phyloP scores from a whole-genome alignment of 2,888 invertebrate species.

The Cosmia pyralina region DNA sequence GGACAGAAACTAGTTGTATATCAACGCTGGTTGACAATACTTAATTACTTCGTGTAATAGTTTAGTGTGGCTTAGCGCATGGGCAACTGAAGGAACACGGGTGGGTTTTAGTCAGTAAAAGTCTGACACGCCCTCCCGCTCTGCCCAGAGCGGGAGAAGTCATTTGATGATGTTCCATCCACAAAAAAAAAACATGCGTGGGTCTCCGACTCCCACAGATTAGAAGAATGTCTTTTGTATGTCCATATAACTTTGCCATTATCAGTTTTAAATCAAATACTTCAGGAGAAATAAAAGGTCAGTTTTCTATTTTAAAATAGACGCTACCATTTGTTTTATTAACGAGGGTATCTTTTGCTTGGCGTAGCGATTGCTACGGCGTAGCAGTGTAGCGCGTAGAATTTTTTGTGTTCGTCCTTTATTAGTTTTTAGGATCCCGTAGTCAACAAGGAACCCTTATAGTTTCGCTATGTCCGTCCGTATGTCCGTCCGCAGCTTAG shows the following conservation, averaged over 20 bases:
- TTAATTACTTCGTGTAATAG: neutral
- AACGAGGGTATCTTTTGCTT: too few species aligned
- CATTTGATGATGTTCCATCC: too few species aligned
- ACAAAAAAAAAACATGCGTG: neutral
- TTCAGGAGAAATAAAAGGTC: neutral
- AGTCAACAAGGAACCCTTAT: too few species aligned
- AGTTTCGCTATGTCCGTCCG: too few species aligned
- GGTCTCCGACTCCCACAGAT: neutral
- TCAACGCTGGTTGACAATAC: neutral
- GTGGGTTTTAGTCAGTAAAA: too few species aligned
- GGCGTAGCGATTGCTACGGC: conserved; percentile 26
- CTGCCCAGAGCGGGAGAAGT: too few species aligned
- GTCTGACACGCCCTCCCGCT: too few species aligned
- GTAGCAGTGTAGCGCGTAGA: conserved; percentile 20
- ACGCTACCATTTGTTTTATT: neutral
- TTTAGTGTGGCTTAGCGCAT: neutral
- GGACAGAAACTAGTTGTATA: neutral
- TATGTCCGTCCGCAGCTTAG: too few species aligned
- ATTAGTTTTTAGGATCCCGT: too few species aligned
- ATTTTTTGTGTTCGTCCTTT: neutral
- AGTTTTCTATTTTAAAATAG: neutral
- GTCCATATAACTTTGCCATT: neutral
- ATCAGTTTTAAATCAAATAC: neutral
- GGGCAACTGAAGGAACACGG: too few species aligned
- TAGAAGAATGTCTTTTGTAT: neutral